These are phyloP conservation scores for Daubentonia madagascariensis DNA, from an alignment of 2,113 vertebrate species.

Conservation along the genomic window DNA sequence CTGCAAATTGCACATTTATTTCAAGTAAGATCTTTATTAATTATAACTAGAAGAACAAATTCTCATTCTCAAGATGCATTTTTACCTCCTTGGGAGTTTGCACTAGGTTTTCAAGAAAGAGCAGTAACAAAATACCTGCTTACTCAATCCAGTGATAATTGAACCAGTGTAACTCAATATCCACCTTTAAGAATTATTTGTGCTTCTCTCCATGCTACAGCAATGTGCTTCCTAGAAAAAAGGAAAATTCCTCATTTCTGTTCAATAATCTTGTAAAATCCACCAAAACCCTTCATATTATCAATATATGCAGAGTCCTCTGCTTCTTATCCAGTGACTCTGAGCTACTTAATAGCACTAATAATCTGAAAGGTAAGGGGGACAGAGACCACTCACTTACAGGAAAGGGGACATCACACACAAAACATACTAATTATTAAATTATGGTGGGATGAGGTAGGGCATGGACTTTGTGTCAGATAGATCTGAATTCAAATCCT, in stretches of 20 bases:
- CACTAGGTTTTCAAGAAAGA: background rate
- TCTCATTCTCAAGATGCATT: background rate
- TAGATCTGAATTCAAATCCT: background rate
- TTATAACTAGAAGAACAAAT: background rate
- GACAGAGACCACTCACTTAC: background rate
- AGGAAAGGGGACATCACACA: fast-evolving
- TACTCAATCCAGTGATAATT: background rate
- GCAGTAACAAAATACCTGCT: background rate
- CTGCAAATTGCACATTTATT: background rate
- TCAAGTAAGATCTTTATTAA: background rate
- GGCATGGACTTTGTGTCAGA: background rate
- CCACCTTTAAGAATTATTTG: background rate
- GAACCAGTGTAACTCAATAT: background rate
- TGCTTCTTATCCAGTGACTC: background rate
- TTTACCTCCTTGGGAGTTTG: background rate
- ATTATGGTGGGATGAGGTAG: background rate
- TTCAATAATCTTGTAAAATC: background rate
- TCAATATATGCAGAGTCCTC: background rate
- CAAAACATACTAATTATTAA: background rate
- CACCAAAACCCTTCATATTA: background rate
- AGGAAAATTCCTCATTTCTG: background rate
- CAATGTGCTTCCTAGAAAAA: background rate
- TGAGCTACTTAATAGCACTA: background rate
- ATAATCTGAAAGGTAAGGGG: background rate
- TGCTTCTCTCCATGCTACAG: background rate